phyloP scores from a whole-genome alignment of 2,113 vertebrate species.

The Oceanodroma tethys region DNA sequence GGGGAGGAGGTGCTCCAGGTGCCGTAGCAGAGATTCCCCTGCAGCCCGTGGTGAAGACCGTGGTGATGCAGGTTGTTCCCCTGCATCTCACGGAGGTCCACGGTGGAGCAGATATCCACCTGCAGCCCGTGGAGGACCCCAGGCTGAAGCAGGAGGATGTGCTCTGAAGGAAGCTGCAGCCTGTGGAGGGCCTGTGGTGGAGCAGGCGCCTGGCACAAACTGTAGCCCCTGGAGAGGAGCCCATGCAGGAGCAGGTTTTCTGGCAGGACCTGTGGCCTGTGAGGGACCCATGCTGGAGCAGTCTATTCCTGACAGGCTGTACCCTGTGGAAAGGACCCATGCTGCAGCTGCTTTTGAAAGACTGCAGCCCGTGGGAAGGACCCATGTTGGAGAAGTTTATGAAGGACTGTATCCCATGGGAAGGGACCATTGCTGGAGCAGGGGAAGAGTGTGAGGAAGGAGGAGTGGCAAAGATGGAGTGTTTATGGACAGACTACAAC shows the following conservation, averaged over 20 bases:
- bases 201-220: background rate
- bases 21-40: background rate
- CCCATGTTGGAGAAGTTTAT: background rate
- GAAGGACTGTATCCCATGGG: background rate
- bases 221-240: background rate
- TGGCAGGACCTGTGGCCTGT: background rate
- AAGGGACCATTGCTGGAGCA: background rate
- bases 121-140: background rate
- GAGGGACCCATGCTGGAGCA: background rate
- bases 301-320: background rate
- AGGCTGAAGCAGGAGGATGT: background rate
- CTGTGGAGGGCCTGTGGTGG: accelerated
- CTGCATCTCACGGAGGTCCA: background rate
- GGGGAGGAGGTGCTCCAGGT: background rate
- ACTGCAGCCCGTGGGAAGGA: background rate
- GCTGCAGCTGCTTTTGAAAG: background rate
- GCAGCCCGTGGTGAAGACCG: background rate
- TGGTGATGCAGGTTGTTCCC: background rate
- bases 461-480: background rate
- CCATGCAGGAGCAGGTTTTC: background rate
- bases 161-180: background rate
- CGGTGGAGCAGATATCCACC: background rate
- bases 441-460: background rate
- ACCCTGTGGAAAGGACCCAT: too few relatives aligned
- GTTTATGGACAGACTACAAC: background rate